These are phyloP conservation scores for Aviceda subcristata DNA, from an alignment of 2,113 vertebrate genomes.

Conservation along the genomic window DNA sequence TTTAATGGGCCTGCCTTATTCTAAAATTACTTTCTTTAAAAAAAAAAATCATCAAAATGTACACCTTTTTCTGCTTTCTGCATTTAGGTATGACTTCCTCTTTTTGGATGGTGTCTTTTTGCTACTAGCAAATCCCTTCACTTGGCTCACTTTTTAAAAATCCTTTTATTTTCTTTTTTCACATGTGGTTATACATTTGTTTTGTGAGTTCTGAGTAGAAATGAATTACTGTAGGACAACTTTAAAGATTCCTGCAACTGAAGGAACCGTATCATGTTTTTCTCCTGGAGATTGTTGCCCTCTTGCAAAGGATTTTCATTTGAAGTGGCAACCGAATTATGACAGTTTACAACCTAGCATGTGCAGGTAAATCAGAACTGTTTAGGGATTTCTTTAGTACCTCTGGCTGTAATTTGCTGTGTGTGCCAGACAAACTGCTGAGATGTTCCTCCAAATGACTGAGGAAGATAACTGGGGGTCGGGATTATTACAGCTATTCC, in stretches of 20 bases:
- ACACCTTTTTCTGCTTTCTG: neutral
- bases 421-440: constrained; percentile 16
- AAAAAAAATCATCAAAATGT: neutral
- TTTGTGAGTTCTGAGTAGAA: neutral
- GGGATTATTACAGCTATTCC: constrained; percentile 5
- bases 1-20: neutral
- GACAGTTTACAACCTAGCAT: neutral
- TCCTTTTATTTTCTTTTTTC: neutral
- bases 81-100: neutral
- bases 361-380: constrained; percentile 17
- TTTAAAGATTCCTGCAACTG: neutral
- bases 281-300: neutral
- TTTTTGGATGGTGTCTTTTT: neutral
- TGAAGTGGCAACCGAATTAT: neutral
- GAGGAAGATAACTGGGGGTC: neutral
- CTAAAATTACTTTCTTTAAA: neutral
- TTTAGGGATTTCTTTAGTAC: constrained; percentile 9
- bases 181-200: neutral
- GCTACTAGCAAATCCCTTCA: neutral
- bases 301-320: neutral
- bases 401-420: constrained; percentile 16
- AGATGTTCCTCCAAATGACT: constrained; percentile 2
- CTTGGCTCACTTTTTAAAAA: neutral
- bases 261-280: neutral
- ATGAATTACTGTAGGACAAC: neutral